Evolutionary conservation across 1,140 invertebrate species (phyloP).

Genomic region (Antheraea mylitta): DNA sequence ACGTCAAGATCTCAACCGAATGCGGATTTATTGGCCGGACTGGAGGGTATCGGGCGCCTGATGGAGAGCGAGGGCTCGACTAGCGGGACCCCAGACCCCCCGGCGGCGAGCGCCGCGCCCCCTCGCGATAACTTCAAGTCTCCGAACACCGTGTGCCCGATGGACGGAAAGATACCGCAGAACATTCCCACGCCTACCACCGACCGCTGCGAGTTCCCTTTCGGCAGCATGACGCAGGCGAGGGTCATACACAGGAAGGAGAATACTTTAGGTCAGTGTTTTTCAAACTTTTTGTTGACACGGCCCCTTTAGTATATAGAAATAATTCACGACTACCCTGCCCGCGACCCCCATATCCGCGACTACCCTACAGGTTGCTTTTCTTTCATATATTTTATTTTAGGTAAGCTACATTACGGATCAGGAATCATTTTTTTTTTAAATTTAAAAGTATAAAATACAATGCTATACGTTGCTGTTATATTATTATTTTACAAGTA

Average conservation of each 20-base stretch:
- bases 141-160: constrained; percentile 90
- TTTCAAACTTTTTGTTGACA: no score
- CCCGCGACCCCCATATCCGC: no score
- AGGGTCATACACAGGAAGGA: constrained; percentile 80
- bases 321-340: no score
- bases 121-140: constrained; percentile 83
- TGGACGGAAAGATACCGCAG: constrained; percentile 84
- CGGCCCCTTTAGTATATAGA: no score
- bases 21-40: constrained; percentile 53
- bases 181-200: constrained; percentile 71
- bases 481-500: no score
- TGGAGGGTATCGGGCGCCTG: constrained; percentile 64
- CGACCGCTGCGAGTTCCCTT: constrained; percentile 85
- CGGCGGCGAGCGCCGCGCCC: constrained; percentile 32
- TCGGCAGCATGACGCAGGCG: constrained; percentile 94
- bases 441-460: no score
- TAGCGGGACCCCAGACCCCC: constrained; percentile 35
- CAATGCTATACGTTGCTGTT: no score
- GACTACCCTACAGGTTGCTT: no score
- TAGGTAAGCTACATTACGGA: background rate
- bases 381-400: no score
- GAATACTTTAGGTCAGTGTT: constrained; percentile 72
- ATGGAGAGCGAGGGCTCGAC: constrained; percentile 50
- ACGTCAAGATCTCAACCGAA: constrained; percentile 53
- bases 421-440: no score